Base-by-base conservation (phyloP, 2,797 vertebrate genomes). In the Menidia menidia region DNA sequence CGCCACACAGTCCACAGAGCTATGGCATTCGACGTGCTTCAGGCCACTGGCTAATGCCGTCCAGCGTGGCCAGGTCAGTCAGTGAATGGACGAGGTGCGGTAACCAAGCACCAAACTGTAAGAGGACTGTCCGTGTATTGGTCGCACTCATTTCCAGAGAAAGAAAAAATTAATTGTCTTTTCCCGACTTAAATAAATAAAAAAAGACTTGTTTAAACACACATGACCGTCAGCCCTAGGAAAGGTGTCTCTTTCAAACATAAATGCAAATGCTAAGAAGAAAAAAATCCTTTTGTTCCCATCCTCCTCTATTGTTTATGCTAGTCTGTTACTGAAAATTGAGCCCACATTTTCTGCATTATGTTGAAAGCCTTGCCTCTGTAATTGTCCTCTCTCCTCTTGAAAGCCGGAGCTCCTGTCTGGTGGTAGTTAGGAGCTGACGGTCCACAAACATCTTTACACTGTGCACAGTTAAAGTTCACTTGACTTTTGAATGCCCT, bases 1-100 rank as follows among this genome's bases (percentile, higher is more conserved):
- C 25, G 25, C 25, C 25, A 25, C 25, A 25, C 25, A 25, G 25
- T 25, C 25, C 25, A 25, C 25, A 25, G 25, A 25, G 25, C 25
- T 25, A 25, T 25, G 35, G 35, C 35, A 39, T 39, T 9, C 4
- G 35, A 39, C 35, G 9, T 39, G 35, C 35, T 39, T 39, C 35
- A 6, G 35, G 9, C 35, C 80, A 59, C 65, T 77, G 75, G 78
- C 67, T 91, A 87, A 90, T 88, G 71, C 76, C 70, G 25, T 25
- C 25, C 25, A 25, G 25, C 25, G 25, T 2, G 1, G 25, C 25
- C 25, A 25, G 25, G 25, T 25, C 25, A 2, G 25, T 25, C 25
- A 25, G 25, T 25, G 25, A 25, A 25, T 25, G 25, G 25, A 25
- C 25, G 25, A 25, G 25, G 35, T 32, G 51, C 58, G 35, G 19